phyloP scores from a whole-genome alignment of 1,140 invertebrate genomes.

The Alviniconcha marisindica region DNA sequence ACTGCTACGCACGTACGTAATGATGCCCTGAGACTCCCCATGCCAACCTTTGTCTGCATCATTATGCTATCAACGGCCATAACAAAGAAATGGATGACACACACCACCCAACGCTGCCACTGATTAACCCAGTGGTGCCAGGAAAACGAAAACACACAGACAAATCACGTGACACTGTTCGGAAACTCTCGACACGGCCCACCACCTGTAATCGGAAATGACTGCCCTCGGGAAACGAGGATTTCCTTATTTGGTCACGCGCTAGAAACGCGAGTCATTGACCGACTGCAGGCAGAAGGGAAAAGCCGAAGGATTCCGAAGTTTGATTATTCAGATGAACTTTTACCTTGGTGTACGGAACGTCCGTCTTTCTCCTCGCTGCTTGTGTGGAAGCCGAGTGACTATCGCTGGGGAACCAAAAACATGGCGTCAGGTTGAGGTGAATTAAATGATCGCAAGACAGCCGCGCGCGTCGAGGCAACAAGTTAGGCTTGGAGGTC shows the following conservation, averaged over 20 bases:
- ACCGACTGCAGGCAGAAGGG: constrained; percentile 30
- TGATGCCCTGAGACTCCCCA: no score
- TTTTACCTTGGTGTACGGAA: constrained; percentile 24
- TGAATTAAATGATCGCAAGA: no score
- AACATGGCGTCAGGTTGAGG: background rate
- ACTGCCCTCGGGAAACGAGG: background rate
- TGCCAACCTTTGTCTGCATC: no score
- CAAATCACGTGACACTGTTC: background rate
- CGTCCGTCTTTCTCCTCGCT: background rate
- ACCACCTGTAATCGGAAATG: constrained; percentile 28
- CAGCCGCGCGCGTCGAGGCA: no score
- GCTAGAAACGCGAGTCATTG: background rate
- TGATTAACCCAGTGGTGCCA: no score
- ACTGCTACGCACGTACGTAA: no score
- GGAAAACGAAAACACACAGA: no score
- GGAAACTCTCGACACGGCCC: constrained; percentile 4
- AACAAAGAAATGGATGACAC: no score
- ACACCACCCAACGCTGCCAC: no score
- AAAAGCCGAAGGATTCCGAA: constrained; percentile 36
- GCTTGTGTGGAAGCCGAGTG: background rate
- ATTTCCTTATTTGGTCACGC: constrained; percentile 4
- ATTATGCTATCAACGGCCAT: no score
- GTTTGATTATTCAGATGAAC: background rate
- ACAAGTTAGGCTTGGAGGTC: no score
- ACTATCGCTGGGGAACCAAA: background rate